phyloP scores from a whole-genome alignment of 2,797 vertebrate species.

The Aulostomus chinensis region DNA sequence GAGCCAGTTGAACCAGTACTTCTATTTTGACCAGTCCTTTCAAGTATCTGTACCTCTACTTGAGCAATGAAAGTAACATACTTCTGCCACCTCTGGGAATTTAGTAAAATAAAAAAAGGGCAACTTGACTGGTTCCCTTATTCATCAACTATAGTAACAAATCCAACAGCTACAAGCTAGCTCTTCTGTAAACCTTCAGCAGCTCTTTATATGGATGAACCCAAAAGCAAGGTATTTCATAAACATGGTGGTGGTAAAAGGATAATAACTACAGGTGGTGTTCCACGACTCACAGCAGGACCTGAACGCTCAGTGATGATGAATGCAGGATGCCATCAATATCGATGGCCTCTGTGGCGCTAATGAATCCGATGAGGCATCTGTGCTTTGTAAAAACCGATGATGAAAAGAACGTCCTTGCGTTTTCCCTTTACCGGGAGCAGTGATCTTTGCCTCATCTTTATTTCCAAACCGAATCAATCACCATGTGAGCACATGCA shows the following conservation, averaged over 20 bases:
- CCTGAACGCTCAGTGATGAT: constrained; percentile 51
- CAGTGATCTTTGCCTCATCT: background rate
- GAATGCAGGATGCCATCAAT: constrained; percentile 36
- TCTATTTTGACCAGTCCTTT: too few species aligned
- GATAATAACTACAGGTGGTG: constrained; percentile 4
- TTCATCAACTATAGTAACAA: too few species aligned
- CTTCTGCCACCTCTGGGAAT: too few species aligned
- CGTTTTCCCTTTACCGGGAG: constrained; percentile 14
- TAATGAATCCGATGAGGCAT: constrained; percentile 51
- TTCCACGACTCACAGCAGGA: constrained; percentile 35
- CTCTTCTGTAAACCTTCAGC: too few species aligned
- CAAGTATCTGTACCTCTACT: too few species aligned
- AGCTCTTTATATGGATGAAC: too few species aligned
- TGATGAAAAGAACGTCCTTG: constrained; percentile 7
- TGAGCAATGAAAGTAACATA: too few species aligned
- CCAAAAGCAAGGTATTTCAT: background rate
- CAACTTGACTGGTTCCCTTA: too few species aligned
- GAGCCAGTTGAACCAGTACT: too few species aligned
- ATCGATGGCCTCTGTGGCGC: constrained; percentile 32
- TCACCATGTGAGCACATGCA: constrained; percentile 54
- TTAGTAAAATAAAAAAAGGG: too few species aligned
- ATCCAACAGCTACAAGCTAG: too few species aligned
- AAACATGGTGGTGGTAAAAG: constrained; percentile 7
- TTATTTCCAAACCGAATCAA: constrained; percentile 13
- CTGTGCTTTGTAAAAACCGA: constrained; percentile 24